phyloP scores from a whole-genome alignment of 2,113 vertebrate species.

The Seriola aureovittata region DNA sequence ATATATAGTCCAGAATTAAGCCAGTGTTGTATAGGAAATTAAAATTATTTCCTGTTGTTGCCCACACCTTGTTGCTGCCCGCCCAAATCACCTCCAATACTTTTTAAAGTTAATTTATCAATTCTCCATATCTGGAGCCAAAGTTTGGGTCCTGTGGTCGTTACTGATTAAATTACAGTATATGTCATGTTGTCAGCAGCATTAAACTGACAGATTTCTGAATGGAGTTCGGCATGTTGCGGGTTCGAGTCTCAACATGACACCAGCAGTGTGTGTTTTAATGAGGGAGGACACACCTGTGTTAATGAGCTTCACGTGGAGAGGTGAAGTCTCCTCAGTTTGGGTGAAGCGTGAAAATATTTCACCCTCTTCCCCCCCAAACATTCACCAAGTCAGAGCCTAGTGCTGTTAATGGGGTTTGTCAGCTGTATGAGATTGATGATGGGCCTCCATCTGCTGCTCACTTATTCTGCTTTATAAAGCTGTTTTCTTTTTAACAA shows the following conservation, averaged over 20 bases:
- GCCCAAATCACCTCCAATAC: not conserved
- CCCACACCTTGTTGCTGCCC: not conserved
- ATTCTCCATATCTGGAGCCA: not conserved
- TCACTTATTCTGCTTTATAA: not conserved
- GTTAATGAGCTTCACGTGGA: constrained; percentile 17
- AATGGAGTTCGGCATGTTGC: constrained; percentile 37
- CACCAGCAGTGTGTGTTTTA: constrained; percentile 12
- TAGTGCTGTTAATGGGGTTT: not conserved
- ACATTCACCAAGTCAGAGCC: not conserved
- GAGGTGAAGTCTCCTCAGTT: not conserved
- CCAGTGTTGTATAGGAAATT: not conserved
- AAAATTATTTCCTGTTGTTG: no score
- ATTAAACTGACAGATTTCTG: constrained; percentile 19
- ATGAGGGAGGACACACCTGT: constrained; percentile 44
- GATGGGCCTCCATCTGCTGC: not conserved
- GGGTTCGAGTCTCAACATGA: not conserved
- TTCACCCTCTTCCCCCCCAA: not conserved
- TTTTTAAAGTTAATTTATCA: not conserved
- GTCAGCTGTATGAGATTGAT: not conserved
- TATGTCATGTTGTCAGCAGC: not conserved
- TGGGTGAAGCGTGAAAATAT: not conserved
- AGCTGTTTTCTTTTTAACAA: constrained; percentile 1
- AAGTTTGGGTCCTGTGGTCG: not conserved
- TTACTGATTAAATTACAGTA: not conserved
- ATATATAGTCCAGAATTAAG: accelerated